Conservation (phyloP, 1,140 invertebrate species). For the Drosophila rhopaloa region DNA sequence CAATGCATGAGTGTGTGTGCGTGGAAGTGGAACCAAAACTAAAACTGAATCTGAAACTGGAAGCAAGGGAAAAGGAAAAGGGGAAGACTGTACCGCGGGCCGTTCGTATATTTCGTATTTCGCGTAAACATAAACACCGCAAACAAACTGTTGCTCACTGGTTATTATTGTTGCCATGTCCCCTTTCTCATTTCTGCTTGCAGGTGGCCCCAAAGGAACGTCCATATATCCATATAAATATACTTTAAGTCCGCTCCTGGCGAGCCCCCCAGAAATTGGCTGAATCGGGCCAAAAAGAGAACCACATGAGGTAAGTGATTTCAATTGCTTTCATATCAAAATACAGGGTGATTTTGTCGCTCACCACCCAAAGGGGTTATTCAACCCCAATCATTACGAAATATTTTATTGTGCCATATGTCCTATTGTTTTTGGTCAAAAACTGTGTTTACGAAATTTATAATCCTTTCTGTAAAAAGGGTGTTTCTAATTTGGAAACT, state of each 20-base stretch:
- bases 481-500: neutral
- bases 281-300: conserved; percentile 31
- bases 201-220: conserved; percentile 56
- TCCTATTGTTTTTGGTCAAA: neutral
- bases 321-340: conserved; percentile 23
- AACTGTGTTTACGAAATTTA: conserved; percentile 4
- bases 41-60: conserved; percentile 10
- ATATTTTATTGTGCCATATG: conserved; percentile 28
- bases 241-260: conserved; percentile 50
- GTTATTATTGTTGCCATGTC: conserved; percentile 64
- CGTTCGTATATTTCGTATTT: conserved; percentile 79
- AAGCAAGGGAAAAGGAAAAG: conserved; percentile 57
- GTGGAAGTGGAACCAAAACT: conserved; percentile 20
- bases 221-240: conserved; percentile 38
- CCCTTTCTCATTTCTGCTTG: conserved; percentile 40
- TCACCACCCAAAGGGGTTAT: conserved; percentile 34
- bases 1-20: conserved; percentile 16
- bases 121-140: conserved; percentile 78
- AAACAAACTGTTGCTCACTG: conserved; percentile 79
- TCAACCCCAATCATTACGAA: conserved; percentile 24
- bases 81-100: conserved; percentile 75
- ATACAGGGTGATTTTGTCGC: conserved; percentile 35
- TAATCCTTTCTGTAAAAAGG: conserved; percentile 11
- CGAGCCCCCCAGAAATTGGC: conserved; percentile 24
- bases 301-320: conserved; percentile 46